These are phyloP conservation scores for Sebastes elongatus DNA, from an alignment of 2,797 vertebrate species.

Conservation along the genomic window DNA sequence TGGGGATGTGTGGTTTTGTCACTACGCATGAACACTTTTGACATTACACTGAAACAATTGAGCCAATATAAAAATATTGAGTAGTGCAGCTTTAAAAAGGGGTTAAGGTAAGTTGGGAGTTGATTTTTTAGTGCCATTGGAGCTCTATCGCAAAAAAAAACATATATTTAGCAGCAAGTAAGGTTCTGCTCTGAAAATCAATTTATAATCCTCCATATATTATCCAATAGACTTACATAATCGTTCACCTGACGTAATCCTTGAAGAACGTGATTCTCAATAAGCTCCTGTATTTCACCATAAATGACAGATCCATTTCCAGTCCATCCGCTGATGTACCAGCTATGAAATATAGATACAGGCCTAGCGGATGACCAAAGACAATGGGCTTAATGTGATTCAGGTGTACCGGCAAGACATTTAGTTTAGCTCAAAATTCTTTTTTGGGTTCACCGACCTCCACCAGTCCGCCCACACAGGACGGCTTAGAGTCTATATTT, in stretches of 20 bases:
- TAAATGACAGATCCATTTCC: conserved; percentile 51
- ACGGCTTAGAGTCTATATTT: conserved; percentile 68
- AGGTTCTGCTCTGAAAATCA: not conserved
- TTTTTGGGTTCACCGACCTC: conserved; percentile 60
- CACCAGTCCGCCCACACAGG: conserved; percentile 51
- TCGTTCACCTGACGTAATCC: conserved; percentile 15
- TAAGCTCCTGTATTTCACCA: conserved; percentile 21
- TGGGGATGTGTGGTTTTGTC: not conserved
- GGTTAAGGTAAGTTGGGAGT: not conserved
- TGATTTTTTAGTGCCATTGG: not conserved
- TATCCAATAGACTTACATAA: conserved; percentile 44
- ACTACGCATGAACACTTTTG: not conserved
- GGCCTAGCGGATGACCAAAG: conserved; percentile 65
- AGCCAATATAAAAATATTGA: not conserved
- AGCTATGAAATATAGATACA: conserved; percentile 81
- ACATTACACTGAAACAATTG: not conserved
- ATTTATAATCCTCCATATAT: conserved; percentile 24
- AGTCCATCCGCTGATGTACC: conserved; percentile 56
- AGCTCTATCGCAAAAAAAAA: not conserved
- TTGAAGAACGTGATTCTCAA: conserved; percentile 23
- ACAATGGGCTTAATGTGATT: conserved; percentile 83
- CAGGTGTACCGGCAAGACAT: conserved; percentile 72
- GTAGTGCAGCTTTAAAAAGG: not conserved
- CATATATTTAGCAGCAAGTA: not conserved
- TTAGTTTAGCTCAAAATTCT: conserved; percentile 63